Conservation (phyloP, 2,888 invertebrate genomes). For the Kuschelorhynchus macadamiae region DNA sequence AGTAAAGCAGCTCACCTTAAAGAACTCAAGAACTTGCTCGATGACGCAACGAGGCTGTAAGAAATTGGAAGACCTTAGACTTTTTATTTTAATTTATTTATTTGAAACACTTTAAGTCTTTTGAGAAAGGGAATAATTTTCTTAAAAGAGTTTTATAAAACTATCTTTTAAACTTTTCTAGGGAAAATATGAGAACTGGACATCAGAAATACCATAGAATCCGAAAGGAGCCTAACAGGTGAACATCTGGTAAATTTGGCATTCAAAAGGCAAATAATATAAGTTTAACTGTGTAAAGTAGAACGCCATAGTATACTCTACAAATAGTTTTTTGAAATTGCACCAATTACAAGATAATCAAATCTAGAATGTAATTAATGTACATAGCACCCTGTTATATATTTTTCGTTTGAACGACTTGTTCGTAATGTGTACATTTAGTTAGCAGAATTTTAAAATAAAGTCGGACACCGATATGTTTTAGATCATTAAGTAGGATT, state of each 20-base stretch:
- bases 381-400: conserved; percentile 38
- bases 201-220: background rate
- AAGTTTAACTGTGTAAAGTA: conserved; percentile 2
- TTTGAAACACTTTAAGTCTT: conserved; percentile 4
- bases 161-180: background rate
- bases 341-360: conserved; percentile 44
- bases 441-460: conserved; percentile 6
- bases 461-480: conserved; percentile 3
- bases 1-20: conserved; percentile 95
- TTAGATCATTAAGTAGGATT: conserved; percentile 9
- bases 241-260: no score
- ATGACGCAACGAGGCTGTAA: conserved; percentile 66
- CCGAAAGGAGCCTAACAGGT: no score
- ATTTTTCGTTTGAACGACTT: conserved; percentile 25
- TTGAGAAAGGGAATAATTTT: background rate
- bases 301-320: background rate
- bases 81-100: conserved; percentile 18
- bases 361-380: conserved; percentile 38
- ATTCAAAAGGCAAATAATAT: conserved; percentile 4
- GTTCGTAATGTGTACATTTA: conserved; percentile 17
- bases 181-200: background rate
- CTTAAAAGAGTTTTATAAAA: conserved; percentile 2
- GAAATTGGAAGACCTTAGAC: conserved; percentile 2
- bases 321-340: conserved; percentile 16
- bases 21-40: conserved; percentile 82